Base-by-base conservation (phyloP, 2,113 vertebrate species). In the Siphamia tubifer region DNA sequence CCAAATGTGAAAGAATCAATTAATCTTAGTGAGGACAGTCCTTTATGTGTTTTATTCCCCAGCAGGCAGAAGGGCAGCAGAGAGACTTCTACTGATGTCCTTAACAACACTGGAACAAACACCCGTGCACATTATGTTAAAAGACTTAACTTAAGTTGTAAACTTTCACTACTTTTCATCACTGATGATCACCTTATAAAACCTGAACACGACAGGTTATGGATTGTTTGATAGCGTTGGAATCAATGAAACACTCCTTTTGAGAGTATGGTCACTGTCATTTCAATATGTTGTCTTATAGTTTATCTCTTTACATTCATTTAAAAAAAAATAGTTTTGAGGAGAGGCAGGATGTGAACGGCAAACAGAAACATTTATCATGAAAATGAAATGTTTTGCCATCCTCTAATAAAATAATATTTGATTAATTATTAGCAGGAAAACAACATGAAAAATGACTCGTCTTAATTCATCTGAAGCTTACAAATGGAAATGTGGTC, bases 1-100 rank as follows among this genome's bases (percentile, higher is more conserved):
- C 82, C 78, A 84, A 81, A 82, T 83, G 63, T 85, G 76, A 80
- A 85, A 63, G 66, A 84, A 87, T 87, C 84, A 88, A 79, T 88
- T 88, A 77, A 83, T 86, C 79, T 84, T 73, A 56, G 69, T 61
- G 80, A 63, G 68, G 66, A 74, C 64, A 68, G 68, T 71, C 68
- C 44, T 78, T 74, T 72, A 65, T 79, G 83, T 67, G 45, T 72
- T 79, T 73, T 70, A 75, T 71, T 60, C 63, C 82, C 40, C 62
- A 77, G 60, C 67, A 70, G 53, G 75, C 75, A 77, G 72, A n/a
- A 21, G 38, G 23, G 36, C 53, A 57, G 55, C 68, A 82, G 54
- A 68, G 35, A 9, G 39, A 62, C 55, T 38, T 27, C 61, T 23
- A 55, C 47, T 70, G 52, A 61, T 64, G 74, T 70, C 55, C 48